A percentile compares a stretch with the other conserved stretches of the same genome.
phyloP scores from a whole-genome alignment of 2,113 vertebrate genomes.

The Tapirus terrestris region DNA sequence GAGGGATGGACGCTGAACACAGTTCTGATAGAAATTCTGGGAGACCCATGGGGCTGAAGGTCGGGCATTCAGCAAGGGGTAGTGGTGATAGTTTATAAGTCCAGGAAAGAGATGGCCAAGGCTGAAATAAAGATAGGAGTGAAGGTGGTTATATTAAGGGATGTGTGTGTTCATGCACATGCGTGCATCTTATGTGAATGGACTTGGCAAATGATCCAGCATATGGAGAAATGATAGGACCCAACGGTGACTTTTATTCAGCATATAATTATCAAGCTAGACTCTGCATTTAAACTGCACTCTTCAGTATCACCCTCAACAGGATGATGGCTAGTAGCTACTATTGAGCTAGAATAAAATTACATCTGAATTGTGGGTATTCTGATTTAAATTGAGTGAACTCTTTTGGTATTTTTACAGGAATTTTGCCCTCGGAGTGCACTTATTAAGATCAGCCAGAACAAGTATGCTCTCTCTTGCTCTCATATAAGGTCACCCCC shows the following conservation, averaged over 20 bases:
- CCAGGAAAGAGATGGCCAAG: neutral
- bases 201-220: neutral
- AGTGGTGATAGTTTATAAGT: neutral
- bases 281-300: neutral
- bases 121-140: neutral
- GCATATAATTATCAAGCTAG: neutral
- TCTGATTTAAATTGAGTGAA: slow-evolving; percentile 30
- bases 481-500: slow-evolving; percentile 84
- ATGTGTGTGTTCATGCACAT: fast-evolving
- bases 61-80: neutral
- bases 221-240: neutral
- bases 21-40: neutral
- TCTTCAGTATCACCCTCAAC: neutral
- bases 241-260: neutral
- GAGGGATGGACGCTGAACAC: neutral
- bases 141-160: neutral
- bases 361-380: neutral
- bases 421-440: slow-evolving; percentile 85
- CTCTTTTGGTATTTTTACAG: slow-evolving; percentile 81
- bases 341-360: neutral
- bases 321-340: neutral
- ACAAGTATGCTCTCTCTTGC: slow-evolving; percentile 85
- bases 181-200: neutral
- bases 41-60: neutral
- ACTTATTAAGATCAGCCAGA: slow-evolving; percentile 90